Base-by-base conservation (phyloP, 1,140 invertebrate species). In the Coenobita brevimanus region DNA sequence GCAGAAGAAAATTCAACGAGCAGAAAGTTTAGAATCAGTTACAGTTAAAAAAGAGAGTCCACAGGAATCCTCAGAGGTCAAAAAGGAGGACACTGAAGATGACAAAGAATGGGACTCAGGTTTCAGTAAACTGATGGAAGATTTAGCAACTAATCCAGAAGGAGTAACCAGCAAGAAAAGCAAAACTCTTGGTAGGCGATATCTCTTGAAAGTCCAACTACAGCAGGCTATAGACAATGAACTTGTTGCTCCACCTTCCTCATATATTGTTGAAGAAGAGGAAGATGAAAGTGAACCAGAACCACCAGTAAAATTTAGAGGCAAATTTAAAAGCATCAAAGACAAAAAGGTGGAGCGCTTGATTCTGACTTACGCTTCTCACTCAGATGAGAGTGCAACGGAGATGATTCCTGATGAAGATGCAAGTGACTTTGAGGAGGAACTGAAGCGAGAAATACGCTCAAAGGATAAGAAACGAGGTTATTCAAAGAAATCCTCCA, bases 361-460 rank as follows among this genome's bases (percentile, higher is more conserved):
- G 38, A 90, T 90, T 30, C 78, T 90, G 8, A 90, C 89, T 0
- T 90, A 90, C 57, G 89, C 89, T 73, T 90, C 89, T 64, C 89
- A 90, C 75, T 90, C 89, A 10, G 89, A 90, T 78, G 89, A 90
- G 36, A 90, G 89, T 82, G 87, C 86, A 15, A 89, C 82, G 24
- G 89, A 90, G 50, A 88, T 90, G 76, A 90, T 90, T 67, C 89
- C 89, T n/a, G 89, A 90, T 38, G 89, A 90, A 54, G 89, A 90
- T 60, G 89, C 89, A 8, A 88, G 84, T 80, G 89, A 90, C 69
- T 90, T 89, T 78, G 89, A 90, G 67, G 82, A 89, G 43, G 89
- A 90, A 76, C 54, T 90, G 21, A 88, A 88, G 67, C 64, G 88
- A 36, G 89, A 90, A 64, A 90, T 90, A 62, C 78, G 76, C 30